phyloP scores from a whole-genome alignment of 2,888 invertebrate genomes.

The Acheta domesticus region DNA sequence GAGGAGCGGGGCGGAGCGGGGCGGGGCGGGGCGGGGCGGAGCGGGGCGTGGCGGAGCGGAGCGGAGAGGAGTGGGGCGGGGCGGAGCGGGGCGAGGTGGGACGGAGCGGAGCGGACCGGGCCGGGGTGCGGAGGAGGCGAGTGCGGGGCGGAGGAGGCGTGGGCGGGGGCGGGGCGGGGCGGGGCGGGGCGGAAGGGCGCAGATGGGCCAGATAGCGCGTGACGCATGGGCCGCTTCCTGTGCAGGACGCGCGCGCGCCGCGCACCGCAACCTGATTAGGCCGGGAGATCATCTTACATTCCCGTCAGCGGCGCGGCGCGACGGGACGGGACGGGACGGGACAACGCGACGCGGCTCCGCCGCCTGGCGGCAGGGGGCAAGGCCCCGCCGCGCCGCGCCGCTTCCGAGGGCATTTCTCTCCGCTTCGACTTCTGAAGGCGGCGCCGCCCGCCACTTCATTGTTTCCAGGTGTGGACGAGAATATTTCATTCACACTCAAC shows the following conservation, averaged over 20 bases:
- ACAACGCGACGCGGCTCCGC: not conserved
- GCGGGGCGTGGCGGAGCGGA: no score
- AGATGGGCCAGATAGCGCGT: not conserved
- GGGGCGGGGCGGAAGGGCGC: not conserved
- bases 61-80: no score
- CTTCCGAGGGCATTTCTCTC: no score
- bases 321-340: no score
- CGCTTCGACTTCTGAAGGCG: no score
- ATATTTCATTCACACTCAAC: no score
- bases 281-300: not conserved
- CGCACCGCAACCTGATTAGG: not conserved
- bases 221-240: slow-evolving; percentile 18
- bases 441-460: no score
- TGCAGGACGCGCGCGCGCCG: not conserved
- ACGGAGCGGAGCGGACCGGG: not conserved
- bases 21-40: no score
- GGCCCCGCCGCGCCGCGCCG: not conserved
- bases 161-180: not conserved
- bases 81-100: no score
- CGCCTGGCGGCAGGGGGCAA: not conserved
- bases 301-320: not conserved
- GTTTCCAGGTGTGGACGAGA: no score
- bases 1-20: no score
- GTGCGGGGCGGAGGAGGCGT: not conserved
- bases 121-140: not conserved